These are phyloP conservation scores for Aspidiotus rigidus DNA, from an alignment of 2,888 invertebrate species.

Conservation along the genomic window DNA sequence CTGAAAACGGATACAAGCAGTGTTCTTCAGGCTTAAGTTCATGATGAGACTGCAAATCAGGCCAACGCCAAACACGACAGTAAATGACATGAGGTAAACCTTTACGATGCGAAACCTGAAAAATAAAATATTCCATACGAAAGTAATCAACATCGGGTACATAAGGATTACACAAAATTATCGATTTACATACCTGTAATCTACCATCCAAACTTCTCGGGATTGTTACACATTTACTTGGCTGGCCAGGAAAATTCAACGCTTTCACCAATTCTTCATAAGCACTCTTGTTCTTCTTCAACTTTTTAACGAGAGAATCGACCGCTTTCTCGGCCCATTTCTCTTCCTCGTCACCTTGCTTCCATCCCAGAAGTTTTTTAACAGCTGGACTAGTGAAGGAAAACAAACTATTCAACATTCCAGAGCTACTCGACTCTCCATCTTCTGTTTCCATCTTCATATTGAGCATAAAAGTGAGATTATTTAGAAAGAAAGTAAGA, in stretches of 20 bases:
- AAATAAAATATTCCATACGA: not conserved
- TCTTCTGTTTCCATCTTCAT: slow-evolving; percentile 24
- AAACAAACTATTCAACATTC: slow-evolving; percentile 81
- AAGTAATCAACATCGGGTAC: too few species aligned
- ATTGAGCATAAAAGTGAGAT: too few species aligned
- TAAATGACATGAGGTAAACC: slow-evolving; percentile 98
- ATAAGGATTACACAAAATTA: too few species aligned
- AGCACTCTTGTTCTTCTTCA: slow-evolving; percentile 91
- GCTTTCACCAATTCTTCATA: slow-evolving; percentile 88
- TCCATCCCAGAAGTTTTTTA: slow-evolving; percentile 93
- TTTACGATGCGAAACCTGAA: slow-evolving; percentile 77
- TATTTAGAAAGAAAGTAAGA: too few species aligned
- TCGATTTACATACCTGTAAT: slow-evolving; percentile 60
- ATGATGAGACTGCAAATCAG: slow-evolving; percentile 95
- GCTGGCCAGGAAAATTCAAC: slow-evolving; percentile 84
- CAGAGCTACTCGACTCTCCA: slow-evolving; percentile 40
- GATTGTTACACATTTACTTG: slow-evolving; percentile 97
- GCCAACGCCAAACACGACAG: slow-evolving; percentile 99
- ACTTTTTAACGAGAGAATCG: slow-evolving; percentile 90
- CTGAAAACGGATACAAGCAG: slow-evolving; percentile 92
- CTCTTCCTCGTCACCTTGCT: slow-evolving; percentile 94
- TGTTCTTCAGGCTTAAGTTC: slow-evolving; percentile 91
- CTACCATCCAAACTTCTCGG: slow-evolving; percentile 92
- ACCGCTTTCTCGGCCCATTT: slow-evolving; percentile 99
- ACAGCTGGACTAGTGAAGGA: slow-evolving; percentile 93